These are phyloP conservation scores for Cervus canadensis DNA, from an alignment of 2,113 vertebrate genomes.

Conservation along the genomic window DNA sequence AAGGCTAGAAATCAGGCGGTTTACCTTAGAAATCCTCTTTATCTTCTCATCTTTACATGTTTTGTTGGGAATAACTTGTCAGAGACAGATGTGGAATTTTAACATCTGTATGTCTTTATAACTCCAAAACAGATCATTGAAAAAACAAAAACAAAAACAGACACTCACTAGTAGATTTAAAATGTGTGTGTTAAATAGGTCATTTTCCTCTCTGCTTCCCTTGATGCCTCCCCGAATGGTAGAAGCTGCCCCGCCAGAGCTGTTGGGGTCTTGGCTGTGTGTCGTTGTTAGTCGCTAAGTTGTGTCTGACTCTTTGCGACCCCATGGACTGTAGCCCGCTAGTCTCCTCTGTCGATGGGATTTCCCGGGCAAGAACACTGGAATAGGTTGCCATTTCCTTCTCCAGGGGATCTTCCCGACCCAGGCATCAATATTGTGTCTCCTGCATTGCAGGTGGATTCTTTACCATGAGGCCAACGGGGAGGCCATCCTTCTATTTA, in stretches of 20 bases:
- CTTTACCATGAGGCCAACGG: background rate
- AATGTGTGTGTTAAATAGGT: background rate
- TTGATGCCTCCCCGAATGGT: background rate
- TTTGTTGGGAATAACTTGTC: background rate
- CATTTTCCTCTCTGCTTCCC: background rate
- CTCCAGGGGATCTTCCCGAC: background rate
- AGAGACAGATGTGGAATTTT: conserved; percentile 20
- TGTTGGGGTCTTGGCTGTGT: background rate
- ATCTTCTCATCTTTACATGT: background rate
- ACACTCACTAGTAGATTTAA: background rate
- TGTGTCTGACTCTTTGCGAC: background rate
- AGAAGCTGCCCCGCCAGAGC: background rate
- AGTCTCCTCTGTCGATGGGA: background rate
- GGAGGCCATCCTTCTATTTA: background rate
- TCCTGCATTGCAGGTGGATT: background rate
- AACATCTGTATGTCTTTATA: background rate
- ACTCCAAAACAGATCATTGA: background rate
- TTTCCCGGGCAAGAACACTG: background rate
- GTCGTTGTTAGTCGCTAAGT: background rate
- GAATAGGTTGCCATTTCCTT: background rate
- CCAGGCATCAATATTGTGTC: background rate
- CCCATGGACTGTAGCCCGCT: background rate
- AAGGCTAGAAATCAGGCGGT: background rate
- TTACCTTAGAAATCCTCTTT: background rate
- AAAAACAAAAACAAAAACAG: background rate